Evolutionary conservation across 2,113 vertebrate species (phyloP), one percentile per base, ranked within the genome.

Genomic region (Coryphaenoides rupestris): DNA sequence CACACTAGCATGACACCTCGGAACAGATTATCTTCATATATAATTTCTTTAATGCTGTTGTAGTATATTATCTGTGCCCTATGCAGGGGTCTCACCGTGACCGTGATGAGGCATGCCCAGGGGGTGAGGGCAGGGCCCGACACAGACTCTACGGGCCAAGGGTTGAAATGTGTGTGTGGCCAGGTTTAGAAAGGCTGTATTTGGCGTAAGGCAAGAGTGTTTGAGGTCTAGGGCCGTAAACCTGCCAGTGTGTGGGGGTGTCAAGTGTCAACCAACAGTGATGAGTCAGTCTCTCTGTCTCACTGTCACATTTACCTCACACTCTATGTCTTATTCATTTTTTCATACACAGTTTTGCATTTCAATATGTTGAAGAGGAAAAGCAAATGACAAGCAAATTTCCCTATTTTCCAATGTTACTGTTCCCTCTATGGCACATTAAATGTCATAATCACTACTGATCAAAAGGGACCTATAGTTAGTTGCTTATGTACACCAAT

Each of bases 141-240:
- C 70, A 70, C 64, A 22, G 58, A 56, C 21, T 14, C 26, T 64
- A 22, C 66, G 72, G 69, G 62, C 66, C 66, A 68, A 68, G 56
- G 52, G 63, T 28, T 60, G 65, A 81, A 78, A 81, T 77, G 26
- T 12, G 46, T 12, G 46, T 78, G 71, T 33, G 47, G 63, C 71
- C 65, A 54, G 15, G 60, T 72, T 77, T 83, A 66, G 77, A 79
- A 79, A 75, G 52, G 65, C 78, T 77, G 68, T 80, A 81, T 83
- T 80, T 72, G 78, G 72, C 72, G 24, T 4, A 0, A 57, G 57
- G 58, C 64, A 66, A 21, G 62, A 58, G 60, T 74, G 65, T 75
- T 76, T 80, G 72, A 62, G 65, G 60, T 76, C 69, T 63, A 58
- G 59, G 49, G 60, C 19, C 58, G 62, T 54, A 69, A 74, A 23